These are phyloP conservation scores for Onychostruthus taczanowskii DNA, from an alignment of 2,113 vertebrate species.

Conservation along the genomic window DNA sequence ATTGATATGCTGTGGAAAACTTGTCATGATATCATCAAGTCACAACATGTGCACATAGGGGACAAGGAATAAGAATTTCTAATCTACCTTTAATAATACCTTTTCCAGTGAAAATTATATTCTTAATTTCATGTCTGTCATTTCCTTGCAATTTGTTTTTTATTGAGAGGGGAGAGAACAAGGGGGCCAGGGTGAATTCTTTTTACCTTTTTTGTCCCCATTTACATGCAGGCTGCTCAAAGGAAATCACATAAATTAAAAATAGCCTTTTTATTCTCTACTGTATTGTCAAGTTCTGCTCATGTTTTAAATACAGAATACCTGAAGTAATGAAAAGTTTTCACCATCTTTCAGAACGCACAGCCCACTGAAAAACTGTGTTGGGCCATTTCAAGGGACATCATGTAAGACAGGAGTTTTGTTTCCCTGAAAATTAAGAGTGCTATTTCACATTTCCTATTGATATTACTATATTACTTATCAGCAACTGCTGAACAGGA, in stretches of 20 bases:
- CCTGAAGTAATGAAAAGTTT: background rate
- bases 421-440: background rate
- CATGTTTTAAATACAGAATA: background rate
- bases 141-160: background rate
- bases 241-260: background rate
- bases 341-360: background rate
- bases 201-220: background rate
- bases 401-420: background rate
- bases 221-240: background rate
- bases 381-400: background rate
- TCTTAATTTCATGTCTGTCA: background rate
- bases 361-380: background rate
- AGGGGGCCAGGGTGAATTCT: fast-evolving
- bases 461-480: background rate
- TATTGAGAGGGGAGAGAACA: background rate
- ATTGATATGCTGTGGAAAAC: background rate
- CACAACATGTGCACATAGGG: background rate
- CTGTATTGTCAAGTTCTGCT: background rate
- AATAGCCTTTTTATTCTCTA: background rate
- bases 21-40: background rate
- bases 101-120: background rate
- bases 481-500: background rate
- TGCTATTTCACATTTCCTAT: background rate
- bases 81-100: background rate
- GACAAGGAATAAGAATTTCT: background rate